Conservation (phyloP, 2,113 vertebrate species). For the Dissostichus mawsoni region DNA sequence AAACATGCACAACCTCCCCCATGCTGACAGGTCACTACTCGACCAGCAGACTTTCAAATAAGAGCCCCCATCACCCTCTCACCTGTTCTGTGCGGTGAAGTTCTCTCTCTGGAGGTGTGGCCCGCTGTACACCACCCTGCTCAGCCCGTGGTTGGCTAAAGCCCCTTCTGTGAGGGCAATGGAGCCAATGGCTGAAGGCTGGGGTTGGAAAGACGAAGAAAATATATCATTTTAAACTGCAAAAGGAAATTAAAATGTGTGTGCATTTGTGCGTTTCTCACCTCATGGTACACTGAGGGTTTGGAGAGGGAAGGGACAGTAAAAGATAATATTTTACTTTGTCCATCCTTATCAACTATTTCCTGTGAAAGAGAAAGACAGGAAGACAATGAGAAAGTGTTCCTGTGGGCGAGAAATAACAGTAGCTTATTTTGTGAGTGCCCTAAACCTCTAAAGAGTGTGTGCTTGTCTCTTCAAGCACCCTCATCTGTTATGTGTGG, state of each 20-base stretch:
- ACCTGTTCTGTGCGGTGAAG: constrained; percentile 98
- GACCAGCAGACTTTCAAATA: background rate
- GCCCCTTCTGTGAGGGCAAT: constrained; percentile 97
- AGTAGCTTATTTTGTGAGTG: background rate
- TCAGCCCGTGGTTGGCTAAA: constrained; percentile 94
- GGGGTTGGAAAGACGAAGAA: background rate
- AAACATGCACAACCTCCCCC: background rate
- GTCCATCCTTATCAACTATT: constrained; percentile 97
- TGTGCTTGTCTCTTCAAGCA: constrained; percentile 25
- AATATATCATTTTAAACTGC: background rate
- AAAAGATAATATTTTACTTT: constrained; percentile 94
- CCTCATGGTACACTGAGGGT: constrained; percentile 97
- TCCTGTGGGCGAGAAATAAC: constrained; percentile 34
- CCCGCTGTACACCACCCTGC: constrained; percentile 95
- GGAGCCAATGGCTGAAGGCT: constrained; percentile 97
- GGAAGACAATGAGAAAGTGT: constrained; percentile 30
- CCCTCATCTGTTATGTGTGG: constrained; percentile 34
- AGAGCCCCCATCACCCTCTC: background rate
- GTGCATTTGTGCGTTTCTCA: constrained; percentile 70
- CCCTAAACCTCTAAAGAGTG: constrained; percentile 17
- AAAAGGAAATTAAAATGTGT: background rate
- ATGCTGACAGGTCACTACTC: background rate
- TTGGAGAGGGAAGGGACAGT: constrained; percentile 98
- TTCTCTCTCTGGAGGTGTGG: constrained; percentile 97
- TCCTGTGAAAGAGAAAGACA: constrained; percentile 84